A percentile compares a stretch with the other conserved stretches of the same genome.
Evolutionary conservation across 1,140 invertebrate species (phyloP).

Genomic region (Penaeus japonicus): DNA sequence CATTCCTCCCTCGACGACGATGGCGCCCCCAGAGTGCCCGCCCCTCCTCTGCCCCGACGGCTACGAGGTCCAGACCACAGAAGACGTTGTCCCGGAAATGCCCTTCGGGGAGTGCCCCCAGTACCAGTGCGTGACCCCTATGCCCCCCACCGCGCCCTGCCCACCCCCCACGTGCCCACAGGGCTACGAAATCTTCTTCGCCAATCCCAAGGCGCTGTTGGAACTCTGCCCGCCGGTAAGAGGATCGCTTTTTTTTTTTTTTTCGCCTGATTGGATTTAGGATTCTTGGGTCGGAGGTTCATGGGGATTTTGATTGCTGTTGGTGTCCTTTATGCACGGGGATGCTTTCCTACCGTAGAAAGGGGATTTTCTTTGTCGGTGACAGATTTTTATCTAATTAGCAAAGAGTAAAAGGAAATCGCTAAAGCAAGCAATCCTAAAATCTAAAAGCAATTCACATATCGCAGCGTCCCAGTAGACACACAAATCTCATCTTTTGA

Average conservation of each 20-base stretch:
- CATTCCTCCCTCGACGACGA: slow-evolving; percentile 48
- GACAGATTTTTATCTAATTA: no score
- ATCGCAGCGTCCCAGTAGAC: neutral
- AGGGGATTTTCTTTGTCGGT: no score
- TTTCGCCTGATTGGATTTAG: neutral
- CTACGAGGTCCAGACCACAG: slow-evolving; percentile 52
- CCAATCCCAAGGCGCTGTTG: slow-evolving; percentile 24
- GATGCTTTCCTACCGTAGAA: no score
- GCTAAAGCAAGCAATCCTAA: no score
- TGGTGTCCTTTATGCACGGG: neutral
- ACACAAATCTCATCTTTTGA: neutral
- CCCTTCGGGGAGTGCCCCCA: slow-evolving; percentile 34
- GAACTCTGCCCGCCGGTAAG: slow-evolving; percentile 51
- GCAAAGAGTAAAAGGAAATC: no score
- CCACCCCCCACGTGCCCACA: slow-evolving; percentile 44
- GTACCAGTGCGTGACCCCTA: slow-evolving; percentile 45
- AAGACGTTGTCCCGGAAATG: neutral
- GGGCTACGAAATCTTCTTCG: slow-evolving; percentile 52
- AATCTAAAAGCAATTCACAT: neutral
- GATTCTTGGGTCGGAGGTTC: no score
- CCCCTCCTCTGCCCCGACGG: slow-evolving; percentile 63
- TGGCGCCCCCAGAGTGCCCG: slow-evolving; percentile 57
- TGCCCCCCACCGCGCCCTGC: slow-evolving; percentile 46
- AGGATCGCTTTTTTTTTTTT: neutral
- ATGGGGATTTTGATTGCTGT: neutral